Base-by-base conservation (phyloP, 2,797 vertebrate genomes). In the Macropodus opercularis region DNA sequence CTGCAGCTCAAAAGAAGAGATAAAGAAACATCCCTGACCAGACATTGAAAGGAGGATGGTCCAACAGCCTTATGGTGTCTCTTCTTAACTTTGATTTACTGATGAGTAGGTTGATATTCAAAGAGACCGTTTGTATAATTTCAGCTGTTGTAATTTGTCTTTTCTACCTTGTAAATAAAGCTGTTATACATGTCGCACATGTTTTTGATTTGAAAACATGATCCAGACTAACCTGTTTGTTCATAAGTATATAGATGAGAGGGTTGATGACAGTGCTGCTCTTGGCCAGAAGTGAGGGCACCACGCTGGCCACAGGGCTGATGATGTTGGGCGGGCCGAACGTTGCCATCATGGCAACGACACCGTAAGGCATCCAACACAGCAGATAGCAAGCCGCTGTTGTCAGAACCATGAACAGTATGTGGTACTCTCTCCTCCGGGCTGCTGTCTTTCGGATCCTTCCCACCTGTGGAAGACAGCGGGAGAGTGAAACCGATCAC, bases 181-280 rank as follows among this genome's bases (percentile, higher is more conserved):
- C 52, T 74, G 85, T 85, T 81, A 77, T 84, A 80, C 57, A 81
- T 81, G 85, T 72, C 53, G 31, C 15, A 39, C 6, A 10, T 13
- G n/a, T 11, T 1, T 21, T 13, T 24, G 5, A 36, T 44, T 26
- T 63, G 32, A 3, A 23, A 9, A 12, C 43, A 32, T 12, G 35
- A 21, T 11, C 39, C 3, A 6, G 17, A 48, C 92, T 93, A 85
- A 95, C 93, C 92, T 94, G 93, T 77, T 94, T 94, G 54, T 95
- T 96, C 94, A 95, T 94, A 19, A 94, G 90, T 63, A 95, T 94
- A 76, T 95, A 95, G 88, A 96, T 95, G 62, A 95, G 78, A 2
- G 94, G 93, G 82, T 95, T 96, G 79, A 92, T 94, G 72, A 95
- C 93, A 0, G 93, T 95, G 86, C 93, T 96, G 90, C 92, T 95